phyloP scores from a whole-genome alignment of 2,888 invertebrate genomes.

The Lysandra bellargus region DNA sequence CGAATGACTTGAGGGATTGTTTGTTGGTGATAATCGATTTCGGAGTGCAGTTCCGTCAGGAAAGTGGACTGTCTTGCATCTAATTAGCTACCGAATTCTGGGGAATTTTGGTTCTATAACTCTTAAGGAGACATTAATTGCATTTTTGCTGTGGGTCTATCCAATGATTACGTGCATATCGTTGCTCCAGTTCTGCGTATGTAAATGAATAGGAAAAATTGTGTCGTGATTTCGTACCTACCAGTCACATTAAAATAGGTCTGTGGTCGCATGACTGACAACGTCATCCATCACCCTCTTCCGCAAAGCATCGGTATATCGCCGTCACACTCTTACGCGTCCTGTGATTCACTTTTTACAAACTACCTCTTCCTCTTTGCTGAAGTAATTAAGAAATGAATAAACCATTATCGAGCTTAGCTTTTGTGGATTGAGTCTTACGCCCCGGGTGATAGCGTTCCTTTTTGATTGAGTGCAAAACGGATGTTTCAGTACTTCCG shows the following conservation, averaged over 20 bases:
- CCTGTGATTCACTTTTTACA: constrained; percentile 50
- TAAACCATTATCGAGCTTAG: constrained; percentile 54
- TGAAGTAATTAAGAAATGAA: constrained; percentile 66
- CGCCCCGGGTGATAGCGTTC: constrained; percentile 49
- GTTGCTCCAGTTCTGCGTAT: background rate
- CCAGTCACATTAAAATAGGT: constrained; percentile 39
- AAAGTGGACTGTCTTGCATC: background rate
- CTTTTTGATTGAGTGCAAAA: constrained; percentile 51
- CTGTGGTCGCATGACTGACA: constrained; percentile 46
- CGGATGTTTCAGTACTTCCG: constrained; percentile 62
- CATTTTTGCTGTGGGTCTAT: background rate
- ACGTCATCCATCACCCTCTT: constrained; percentile 62
- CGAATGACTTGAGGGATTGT: constrained; percentile 11
- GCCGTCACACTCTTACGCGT: constrained; percentile 66
- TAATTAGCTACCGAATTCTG: background rate
- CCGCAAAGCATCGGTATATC: constrained; percentile 53
- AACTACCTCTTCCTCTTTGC: constrained; percentile 62
- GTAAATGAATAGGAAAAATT: background rate
- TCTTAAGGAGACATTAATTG: background rate
- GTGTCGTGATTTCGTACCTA: constrained; percentile 1
- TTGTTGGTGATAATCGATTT: constrained; percentile 14
- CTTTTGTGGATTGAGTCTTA: constrained; percentile 45
- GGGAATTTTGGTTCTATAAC: background rate
- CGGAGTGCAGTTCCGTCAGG: constrained; percentile 6
- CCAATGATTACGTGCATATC: background rate